phyloP scores from a whole-genome alignment of 2,113 vertebrate genomes.

The Crotalus helleri region DNA sequence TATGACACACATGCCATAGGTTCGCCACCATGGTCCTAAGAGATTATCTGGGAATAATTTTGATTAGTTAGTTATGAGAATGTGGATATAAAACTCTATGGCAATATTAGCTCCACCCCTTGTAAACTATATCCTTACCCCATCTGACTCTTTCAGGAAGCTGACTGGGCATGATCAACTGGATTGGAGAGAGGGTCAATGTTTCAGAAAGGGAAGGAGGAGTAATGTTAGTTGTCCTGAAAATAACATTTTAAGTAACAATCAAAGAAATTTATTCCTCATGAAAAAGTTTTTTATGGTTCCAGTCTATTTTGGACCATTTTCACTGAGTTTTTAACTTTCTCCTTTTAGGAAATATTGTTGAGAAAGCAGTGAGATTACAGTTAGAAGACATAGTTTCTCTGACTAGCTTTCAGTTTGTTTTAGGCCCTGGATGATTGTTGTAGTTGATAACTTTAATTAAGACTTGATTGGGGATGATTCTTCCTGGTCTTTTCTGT shows the following conservation, averaged over 20 bases:
- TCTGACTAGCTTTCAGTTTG: not conserved
- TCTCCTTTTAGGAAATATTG: not conserved
- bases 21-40: not conserved
- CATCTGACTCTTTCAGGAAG: not conserved
- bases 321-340: not conserved
- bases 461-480: not conserved
- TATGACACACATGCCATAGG: no score
- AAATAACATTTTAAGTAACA: not conserved
- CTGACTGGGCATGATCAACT: not conserved
- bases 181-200: not conserved
- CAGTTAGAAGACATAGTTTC: not conserved
- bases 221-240: not conserved
- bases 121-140: not conserved
- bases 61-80: not conserved
- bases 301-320: not conserved
- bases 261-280: not conserved
- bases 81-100: not conserved
- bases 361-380: not conserved
- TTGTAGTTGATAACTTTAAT: not conserved
- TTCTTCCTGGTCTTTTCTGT: not conserved
- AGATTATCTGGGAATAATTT: not conserved
- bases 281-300: not conserved
- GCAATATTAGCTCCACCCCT: not conserved
- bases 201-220: not conserved
- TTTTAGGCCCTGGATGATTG: not conserved